Percentiles rank a stretch among this genome's conserved stretches.
Conservation (phyloP, 2,888 invertebrate genomes). For the Volucella bombylans region DNA sequence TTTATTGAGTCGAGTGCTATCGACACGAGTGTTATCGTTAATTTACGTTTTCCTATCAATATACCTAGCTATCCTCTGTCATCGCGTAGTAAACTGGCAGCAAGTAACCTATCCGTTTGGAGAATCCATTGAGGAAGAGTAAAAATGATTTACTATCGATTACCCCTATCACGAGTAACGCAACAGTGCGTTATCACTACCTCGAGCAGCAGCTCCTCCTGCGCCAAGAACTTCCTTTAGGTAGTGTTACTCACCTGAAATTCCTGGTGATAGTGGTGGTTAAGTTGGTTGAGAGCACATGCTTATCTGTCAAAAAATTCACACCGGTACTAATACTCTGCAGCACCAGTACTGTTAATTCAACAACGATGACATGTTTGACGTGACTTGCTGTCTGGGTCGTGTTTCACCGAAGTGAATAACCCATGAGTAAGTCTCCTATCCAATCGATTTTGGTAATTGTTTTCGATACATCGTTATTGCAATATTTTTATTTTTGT, state of each 20-base stretch:
- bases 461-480: slow-evolving; percentile 24
- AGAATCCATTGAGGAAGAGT: slow-evolving; percentile 15
- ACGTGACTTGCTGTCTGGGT: slow-evolving; percentile 18
- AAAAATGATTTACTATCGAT: slow-evolving; percentile 36
- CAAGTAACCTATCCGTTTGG: neutral
- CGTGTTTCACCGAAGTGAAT: slow-evolving; percentile 20
- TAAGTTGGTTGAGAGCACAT: slow-evolving; percentile 21
- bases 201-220: neutral
- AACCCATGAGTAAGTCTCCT: slow-evolving; percentile 28
- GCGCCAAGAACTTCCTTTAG: neutral
- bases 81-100: slow-evolving; percentile 5
- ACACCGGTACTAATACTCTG: neutral
- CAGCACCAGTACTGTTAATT: neutral
- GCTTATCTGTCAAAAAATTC: slow-evolving; percentile 34
- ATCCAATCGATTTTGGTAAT: slow-evolving; percentile 23
- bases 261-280: slow-evolving; percentile 7
- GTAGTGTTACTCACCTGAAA: neutral
- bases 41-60: slow-evolving; percentile 36
- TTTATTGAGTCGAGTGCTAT: neutral
- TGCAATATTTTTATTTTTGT: neutral
- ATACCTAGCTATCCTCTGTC: neutral
- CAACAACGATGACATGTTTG: slow-evolving; percentile 5
- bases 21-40: slow-evolving; percentile 23
- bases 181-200: slow-evolving; percentile 3
- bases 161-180: slow-evolving; percentile 16